Percentiles rank a stretch among this genome's conserved stretches.
Evolutionary conservation across 2,888 invertebrate genomes (phyloP).

Genomic region (Acholoe squamosa): DNA sequence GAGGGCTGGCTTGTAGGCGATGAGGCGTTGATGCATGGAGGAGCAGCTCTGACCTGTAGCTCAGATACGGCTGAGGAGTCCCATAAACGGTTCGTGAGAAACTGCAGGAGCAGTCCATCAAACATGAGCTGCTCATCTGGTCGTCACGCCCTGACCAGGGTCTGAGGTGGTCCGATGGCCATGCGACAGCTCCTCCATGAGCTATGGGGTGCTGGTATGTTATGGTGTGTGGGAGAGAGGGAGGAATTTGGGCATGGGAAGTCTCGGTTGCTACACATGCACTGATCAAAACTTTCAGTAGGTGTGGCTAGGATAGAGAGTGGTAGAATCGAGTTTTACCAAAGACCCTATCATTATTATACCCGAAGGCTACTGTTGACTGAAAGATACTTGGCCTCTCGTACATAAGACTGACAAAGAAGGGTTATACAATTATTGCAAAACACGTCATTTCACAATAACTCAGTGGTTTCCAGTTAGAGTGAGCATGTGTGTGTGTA

Average conservation of each 20-base stretch:
- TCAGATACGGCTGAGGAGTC: neutral
- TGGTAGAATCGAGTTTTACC: too few species aligned
- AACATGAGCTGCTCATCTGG: conserved; percentile 23
- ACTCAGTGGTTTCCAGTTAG: too few species aligned
- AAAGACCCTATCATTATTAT: too few species aligned
- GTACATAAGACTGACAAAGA: too few species aligned
- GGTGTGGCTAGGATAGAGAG: too few species aligned
- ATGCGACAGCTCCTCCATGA: neutral
- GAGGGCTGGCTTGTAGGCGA: neutral
- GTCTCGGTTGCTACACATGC: too few species aligned
- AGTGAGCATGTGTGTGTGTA: too few species aligned
- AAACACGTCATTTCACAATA: too few species aligned
- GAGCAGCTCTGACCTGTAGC: conserved; percentile 1
- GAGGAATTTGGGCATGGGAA: neutral
- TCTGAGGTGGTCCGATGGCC: neutral
- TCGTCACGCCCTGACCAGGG: conserved; percentile 19
- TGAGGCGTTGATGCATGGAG: neutral
- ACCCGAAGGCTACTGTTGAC: too few species aligned
- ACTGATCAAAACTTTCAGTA: too few species aligned
- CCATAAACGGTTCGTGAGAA: conserved; percentile 14
- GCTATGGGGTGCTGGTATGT: neutral
- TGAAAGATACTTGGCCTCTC: too few species aligned
- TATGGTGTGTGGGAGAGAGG: neutral
- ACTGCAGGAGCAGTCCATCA: conserved; percentile 23
- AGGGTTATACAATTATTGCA: too few species aligned